These are phyloP conservation scores for Gibbula magus DNA, from an alignment of 2,888 invertebrate genomes.

Conservation along the genomic window DNA sequence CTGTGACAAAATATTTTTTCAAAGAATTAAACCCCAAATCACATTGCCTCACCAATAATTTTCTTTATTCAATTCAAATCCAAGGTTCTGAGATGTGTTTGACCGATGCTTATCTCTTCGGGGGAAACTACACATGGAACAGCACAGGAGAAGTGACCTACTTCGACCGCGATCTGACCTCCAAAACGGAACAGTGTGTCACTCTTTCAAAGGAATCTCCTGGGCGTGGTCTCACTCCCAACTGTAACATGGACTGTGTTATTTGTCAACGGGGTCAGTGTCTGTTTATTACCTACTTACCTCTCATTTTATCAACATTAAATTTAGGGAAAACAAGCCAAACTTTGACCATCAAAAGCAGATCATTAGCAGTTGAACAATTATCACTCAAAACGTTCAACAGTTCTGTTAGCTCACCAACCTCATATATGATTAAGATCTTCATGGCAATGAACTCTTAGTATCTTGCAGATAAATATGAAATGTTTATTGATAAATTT, in stretches of 20 bases:
- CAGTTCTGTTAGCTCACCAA: too few species aligned
- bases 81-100: not conserved
- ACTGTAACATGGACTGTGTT: not conserved
- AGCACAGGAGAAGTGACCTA: not conserved
- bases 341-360: too few species aligned
- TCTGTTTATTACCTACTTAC: too few species aligned
- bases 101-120: not conserved
- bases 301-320: too few species aligned
- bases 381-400: too few species aligned
- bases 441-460: too few species aligned
- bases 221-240: not conserved
- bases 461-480: too few species aligned
- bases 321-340: too few species aligned
- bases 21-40: not conserved
- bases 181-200: not conserved
- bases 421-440: too few species aligned
- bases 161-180: not conserved
- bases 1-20: not conserved
- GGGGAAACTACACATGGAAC: not conserved
- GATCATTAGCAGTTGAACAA: too few species aligned
- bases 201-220: not conserved
- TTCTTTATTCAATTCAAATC: not conserved
- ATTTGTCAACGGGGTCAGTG: constrained; percentile 15
- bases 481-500: too few species aligned
- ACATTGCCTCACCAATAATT: not conserved